Evolutionary conservation across 2,888 invertebrate species (phyloP), one percentile per base, ranked within the genome.

Genomic region (Campopleginae sp.): DNA sequence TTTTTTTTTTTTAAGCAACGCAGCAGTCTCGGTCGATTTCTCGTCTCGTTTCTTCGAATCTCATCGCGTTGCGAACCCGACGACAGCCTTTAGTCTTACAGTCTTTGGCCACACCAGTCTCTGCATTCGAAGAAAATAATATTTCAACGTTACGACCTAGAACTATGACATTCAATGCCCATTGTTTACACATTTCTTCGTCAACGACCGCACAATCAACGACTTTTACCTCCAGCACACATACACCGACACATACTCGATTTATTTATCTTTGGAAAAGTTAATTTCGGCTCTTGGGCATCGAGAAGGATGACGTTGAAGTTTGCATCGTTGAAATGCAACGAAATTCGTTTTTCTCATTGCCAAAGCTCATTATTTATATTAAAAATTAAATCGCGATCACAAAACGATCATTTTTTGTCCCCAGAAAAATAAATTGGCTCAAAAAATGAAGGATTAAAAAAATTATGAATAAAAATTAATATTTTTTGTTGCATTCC

Each of bases 21-120:
- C n/a, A n/a, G n/a, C n/a, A n/a, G 58, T 27, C 58, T 58, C 58
- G 58, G 27, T 27, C 58, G 58, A 58, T 58, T 58, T 65, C 33
- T 65, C 38, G 38, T 33, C 38, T 63, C 38, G 17, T 63, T 33
- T 63, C 63, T 63, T 38, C 33, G 38, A 65, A 12, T 19, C 65
- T 6, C 65, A 65, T 65, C 33, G 38, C 38, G 38, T 38, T 38
- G 38, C 38, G 38, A 58, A 27, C 14, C 5, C 14, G 2, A 1
- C 14, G 51, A 58, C 23, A 54, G 58, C 27, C 58, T 58, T 27
- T 27, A 14, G 58, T 1, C 58, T 19, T 8, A 2, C 27, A 58
- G 12, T 58, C 14, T 14, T 58, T 58, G 27, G 58, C 58, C 58
- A 58, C 58, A n/a, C n/a, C n/a, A 27, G 27, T 58, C 12, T 58